Evolutionary conservation across 2,888 invertebrate genomes (phyloP), one percentile per base, ranked within the genome.

Genomic region (Herminia tarsipennalis): DNA sequence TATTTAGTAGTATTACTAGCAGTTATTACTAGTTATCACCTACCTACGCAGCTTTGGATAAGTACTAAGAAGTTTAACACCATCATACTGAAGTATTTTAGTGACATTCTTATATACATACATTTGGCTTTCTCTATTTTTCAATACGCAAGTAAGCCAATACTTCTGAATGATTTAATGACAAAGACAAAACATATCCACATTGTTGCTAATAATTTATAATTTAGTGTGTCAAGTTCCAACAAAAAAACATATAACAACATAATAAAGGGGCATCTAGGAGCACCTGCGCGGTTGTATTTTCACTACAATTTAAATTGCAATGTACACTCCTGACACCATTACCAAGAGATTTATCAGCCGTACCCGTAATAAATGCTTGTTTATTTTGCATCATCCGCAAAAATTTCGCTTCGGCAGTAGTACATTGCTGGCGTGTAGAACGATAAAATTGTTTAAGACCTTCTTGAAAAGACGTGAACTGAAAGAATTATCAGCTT

Each of bases 401-500:
- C 52, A 29, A 42, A 40, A 40, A 32, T 42, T 48, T 35, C 18
- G 17, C 42, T 38, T 35, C 5, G 40, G 37, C 38, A 48, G 28
- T 5, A 39, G 34, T 59, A 46, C 58, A 66, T 43, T 58, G 55
- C 51, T 49, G 39, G 50, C 58, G 55, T 51, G 52, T 47, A 54
- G 33, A 54, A 58, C 45, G 63, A 67, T 66, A 61, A 66, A 66
- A 38, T 50, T 59, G 55, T 56, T 60, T 56, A 62, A 67, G 67
- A 68, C 60, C 69, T 74, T 73, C 66, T 60, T 58, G 65, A 61
- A 60, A 65, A 67, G 73, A 71, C 66, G 68, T 68, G 65, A 63
- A 66, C 72, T 66, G 76, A 75, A 81, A 78, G 77, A 80, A 81
- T 82, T 81, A 85, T 84, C 73, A 78, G 77, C 70, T 70, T 69